Evolutionary conservation across 2,888 invertebrate species (phyloP).

Genomic region (Elegia similella): DNA sequence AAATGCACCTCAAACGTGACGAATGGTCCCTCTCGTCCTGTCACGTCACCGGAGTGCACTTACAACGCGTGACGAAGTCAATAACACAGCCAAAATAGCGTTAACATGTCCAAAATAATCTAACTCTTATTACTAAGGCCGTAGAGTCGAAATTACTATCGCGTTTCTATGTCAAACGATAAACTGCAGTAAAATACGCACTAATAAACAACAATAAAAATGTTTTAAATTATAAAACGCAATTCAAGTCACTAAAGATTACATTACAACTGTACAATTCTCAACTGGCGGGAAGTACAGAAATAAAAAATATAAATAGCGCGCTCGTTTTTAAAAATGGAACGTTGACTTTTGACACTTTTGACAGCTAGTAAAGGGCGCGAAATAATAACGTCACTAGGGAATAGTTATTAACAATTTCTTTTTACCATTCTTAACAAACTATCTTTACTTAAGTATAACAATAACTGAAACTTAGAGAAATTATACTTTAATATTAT

Average conservation of each 20-base stretch:
- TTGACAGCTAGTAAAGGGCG: conserved; percentile 29
- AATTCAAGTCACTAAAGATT: not conserved
- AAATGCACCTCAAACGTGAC: conserved; percentile 39
- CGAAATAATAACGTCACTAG: too few species aligned
- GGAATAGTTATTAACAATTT: too few species aligned
- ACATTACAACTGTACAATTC: not conserved
- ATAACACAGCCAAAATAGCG: conserved; percentile 5
- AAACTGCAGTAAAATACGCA: conserved; percentile 6
- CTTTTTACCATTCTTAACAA: too few species aligned
- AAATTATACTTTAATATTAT: too few species aligned
- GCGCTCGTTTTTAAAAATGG: conserved; percentile 24
- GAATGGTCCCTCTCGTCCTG: conserved; percentile 28
- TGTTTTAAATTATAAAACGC: not conserved
- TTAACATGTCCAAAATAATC: not conserved
- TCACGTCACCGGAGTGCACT: conserved; percentile 48
- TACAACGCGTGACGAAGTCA: conserved; percentile 44
- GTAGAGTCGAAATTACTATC: not conserved
- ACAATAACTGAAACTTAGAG: too few species aligned
- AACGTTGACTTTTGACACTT: conserved; percentile 27
- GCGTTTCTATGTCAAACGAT: not conserved
- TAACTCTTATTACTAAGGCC: not conserved
- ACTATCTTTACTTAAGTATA: too few species aligned
- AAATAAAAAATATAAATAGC: not conserved
- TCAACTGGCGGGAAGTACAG: not conserved
- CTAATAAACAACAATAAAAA: conserved; percentile 14